Base-by-base conservation (phyloP, 2,888 invertebrate genomes). In the Barypeithes pellucidus region DNA sequence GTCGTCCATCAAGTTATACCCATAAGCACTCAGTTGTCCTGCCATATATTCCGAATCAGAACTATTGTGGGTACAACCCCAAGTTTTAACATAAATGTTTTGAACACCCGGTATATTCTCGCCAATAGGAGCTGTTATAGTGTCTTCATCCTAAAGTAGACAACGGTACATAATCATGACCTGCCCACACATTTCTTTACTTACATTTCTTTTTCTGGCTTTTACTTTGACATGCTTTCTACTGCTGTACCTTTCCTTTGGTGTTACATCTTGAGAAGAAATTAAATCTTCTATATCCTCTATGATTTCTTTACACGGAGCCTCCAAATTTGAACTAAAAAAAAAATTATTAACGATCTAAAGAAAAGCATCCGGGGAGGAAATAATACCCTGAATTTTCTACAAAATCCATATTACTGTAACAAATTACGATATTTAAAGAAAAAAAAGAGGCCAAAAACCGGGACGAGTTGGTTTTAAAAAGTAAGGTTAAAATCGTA, bases 11-110 rank as follows among this genome's bases (percentile, higher is more conserved):
- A 98, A 88, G 67, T 89, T 90, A 85, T 97, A 98, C 0, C 98
- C 98, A 81, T 93, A 95, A 0, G 93, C 90, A 0, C 95, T 93
- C 70, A 99, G 87, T 79, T 97, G 92, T 0, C 99, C 99, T 0
- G 97, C 97, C 99, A 99, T 99, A 84, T 99, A 99, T 88, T 99
- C 99, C 0, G 96, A 95, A 85, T 99, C 99, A 0, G 97, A 97
- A 84, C 92, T 97, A 86, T 99, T 99, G 87, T 99, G 99, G 0
- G 98, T 94, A 85, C 98, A 99, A 3, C 98, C 98, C 98, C 98
- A 98, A 70, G 98, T 98, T 87, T 96, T 96, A 1, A 98, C 90
- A 81, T 92, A 96, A 54, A 97, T 90, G 52, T 88, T 91, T 85
- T 95, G 92, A 0, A 94, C 95, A 0, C 96, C 95, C 82, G 88